Evolutionary conservation across 2,888 invertebrate species (phyloP).

Genomic region (Nomada goodeniana): DNA sequence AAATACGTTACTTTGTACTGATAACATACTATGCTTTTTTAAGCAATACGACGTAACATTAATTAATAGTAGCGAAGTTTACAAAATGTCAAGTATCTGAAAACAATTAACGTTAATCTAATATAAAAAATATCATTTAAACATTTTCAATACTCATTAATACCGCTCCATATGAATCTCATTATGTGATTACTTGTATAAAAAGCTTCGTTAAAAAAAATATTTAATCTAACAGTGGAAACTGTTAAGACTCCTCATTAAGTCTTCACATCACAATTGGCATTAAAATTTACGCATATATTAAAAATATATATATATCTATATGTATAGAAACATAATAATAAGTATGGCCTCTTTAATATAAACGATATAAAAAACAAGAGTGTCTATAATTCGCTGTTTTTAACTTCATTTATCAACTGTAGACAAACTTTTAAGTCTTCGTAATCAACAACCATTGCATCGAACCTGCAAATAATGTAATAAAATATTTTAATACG

Average conservation of each 20-base stretch:
- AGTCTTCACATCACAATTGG: constrained; percentile 26
- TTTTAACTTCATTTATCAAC: constrained; percentile 70
- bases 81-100: constrained; percentile 26
- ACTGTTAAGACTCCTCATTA: constrained; percentile 16
- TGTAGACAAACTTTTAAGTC: constrained; percentile 79
- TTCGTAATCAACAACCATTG: constrained; percentile 76
- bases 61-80: constrained; percentile 12
- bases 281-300: constrained; percentile 55
- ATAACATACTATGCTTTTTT: constrained; percentile 12
- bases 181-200: constrained; percentile 13
- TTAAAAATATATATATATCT: constrained; percentile 53
- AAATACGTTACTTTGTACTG: constrained; percentile 41
- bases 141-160: constrained; percentile 35
- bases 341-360: constrained; percentile 41
- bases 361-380: constrained; percentile 16
- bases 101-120: constrained; percentile 25
- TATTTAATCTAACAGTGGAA: constrained; percentile 32
- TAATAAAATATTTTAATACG: background rate
- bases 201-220: constrained; percentile 34
- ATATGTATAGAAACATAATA: constrained; percentile 28
- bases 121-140: constrained; percentile 47
- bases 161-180: constrained; percentile 47
- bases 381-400: constrained; percentile 37
- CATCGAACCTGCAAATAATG: constrained; percentile 72
- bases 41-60: background rate